A percentile compares a stretch with the other conserved stretches of the same genome.
Evolutionary conservation across 2,797 vertebrate genomes (phyloP).

Genomic region (Lophius americanus): DNA sequence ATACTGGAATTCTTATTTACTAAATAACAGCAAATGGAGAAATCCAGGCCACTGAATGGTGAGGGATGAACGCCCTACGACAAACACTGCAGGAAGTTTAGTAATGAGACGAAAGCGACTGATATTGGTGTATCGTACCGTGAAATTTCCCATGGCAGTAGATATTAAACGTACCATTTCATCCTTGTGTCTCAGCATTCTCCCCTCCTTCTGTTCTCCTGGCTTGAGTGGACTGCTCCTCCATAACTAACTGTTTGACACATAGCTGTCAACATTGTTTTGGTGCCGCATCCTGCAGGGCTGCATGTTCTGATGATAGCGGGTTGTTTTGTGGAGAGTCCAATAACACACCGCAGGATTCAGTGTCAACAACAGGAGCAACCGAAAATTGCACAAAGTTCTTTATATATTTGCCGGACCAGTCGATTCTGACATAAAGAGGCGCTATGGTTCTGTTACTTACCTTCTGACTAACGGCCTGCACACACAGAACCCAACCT

Average conservation of each 20-base stretch:
- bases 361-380: neutral
- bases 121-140: neutral
- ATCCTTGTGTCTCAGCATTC: neutral
- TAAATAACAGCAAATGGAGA: too few relatives aligned
- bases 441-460: neutral
- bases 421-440: neutral
- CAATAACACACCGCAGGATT: neutral
- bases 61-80: too few relatives aligned
- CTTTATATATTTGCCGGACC: neutral
- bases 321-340: neutral
- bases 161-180: neutral
- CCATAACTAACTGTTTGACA: constrained; percentile 6
- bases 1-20: too few relatives aligned
- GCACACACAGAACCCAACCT: neutral
- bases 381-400: neutral
- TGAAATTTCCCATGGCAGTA: neutral
- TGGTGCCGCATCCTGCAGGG: neutral
- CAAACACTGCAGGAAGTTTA: too few relatives aligned
- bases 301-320: neutral
- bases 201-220: neutral
- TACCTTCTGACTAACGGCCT: neutral
- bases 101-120: too few relatives aligned
- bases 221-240: constrained; percentile 3
- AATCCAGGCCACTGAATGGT: too few relatives aligned
- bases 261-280: neutral